Percentiles rank a stretch among this genome's conserved stretches.
Conservation (phyloP, 64 coral and sea anemone genomes). For the Pocillopora verrucosa region DNA sequence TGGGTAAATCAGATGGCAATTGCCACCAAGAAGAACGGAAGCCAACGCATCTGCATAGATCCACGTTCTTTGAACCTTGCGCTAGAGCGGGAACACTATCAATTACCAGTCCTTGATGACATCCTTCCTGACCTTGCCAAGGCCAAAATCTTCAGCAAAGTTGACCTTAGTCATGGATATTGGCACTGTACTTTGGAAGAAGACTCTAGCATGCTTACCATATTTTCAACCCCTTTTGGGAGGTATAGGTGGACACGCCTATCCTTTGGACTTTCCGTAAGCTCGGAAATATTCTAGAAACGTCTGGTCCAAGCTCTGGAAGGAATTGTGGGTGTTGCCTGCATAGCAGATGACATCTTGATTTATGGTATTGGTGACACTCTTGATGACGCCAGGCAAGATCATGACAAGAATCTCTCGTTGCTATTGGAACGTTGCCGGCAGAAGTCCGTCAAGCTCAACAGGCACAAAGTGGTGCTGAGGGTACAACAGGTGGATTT, state of each 20-base stretch:
- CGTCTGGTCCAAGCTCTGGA: constrained; percentile 15
- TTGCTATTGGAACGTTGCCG: no score
- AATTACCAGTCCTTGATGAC: background rate
- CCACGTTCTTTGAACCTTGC: background rate
- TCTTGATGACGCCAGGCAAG: no score
- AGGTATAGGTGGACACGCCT: constrained; percentile 35
- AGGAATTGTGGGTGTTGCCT: constrained; percentile 13
- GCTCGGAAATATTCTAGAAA: constrained; percentile 53
- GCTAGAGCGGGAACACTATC: background rate
- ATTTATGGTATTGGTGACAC: no score
- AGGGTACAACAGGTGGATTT: no score
- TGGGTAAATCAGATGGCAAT: background rate
- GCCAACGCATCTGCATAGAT: background rate
- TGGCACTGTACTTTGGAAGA: constrained; percentile 41
- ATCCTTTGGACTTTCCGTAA: constrained; percentile 37
- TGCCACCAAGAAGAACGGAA: background rate
- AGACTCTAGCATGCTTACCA: constrained; percentile 46
- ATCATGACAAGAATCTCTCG: no score
- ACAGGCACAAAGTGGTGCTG: no score
- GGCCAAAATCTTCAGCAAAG: no score
- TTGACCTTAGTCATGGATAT: constrained; percentile 25
- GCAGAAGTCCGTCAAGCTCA: no score
- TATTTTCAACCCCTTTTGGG: constrained; percentile 31
- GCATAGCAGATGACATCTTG: no score
- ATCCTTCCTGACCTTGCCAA: no score